Evolutionary conservation across 2,797 vertebrate species (phyloP), one percentile per base, ranked within the genome.

Genomic region (Gambusia yucatana): DNA sequence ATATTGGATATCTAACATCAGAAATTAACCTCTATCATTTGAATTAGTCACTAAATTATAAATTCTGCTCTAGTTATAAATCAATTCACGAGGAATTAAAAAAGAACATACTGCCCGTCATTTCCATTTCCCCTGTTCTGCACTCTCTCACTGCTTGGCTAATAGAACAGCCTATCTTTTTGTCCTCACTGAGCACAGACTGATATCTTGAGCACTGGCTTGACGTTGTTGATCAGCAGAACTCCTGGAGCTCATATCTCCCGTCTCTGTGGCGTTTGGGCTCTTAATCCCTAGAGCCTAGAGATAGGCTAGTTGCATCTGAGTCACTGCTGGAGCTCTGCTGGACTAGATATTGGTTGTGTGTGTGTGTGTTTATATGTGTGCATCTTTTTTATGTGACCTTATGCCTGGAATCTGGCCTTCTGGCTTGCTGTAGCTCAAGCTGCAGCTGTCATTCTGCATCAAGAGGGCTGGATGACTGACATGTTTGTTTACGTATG

Each of bases 371-470:
- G 57, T 59, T 33, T 78, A 4, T 70, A 14, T 81, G 48, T 73
- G 63, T 71, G 59, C 63, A 61, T 75, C 55, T 52, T 61, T 44
- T 70, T 43, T 50, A 50, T 84, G 84, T 86, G 81, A 72, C 72
- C 59, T 77, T 72, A 76, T 81, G 77, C 75, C 79, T 87, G 79
- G 75, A 75, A 74, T 78, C 59, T 69, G 79, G 79, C 83, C 90
- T 82, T 85, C 65, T 88, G 85, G 88, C 84, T 67, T 77, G 79
- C 67, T 84, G 82, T 80, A 82, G 71, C 80, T 88, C 84, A 85
- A 83, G 92, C 85, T 91, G 82, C 33, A 16, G 71, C 77, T 87
- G 87, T 91, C 88, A 87, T 77, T 89, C 83, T 87, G 72, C 50
- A 83, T 83, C 76, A 71, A 86, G 80, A 77, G 52, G 47, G 73